phyloP scores from a whole-genome alignment of 2,113 vertebrate species.

The Peromyscus californicus region DNA sequence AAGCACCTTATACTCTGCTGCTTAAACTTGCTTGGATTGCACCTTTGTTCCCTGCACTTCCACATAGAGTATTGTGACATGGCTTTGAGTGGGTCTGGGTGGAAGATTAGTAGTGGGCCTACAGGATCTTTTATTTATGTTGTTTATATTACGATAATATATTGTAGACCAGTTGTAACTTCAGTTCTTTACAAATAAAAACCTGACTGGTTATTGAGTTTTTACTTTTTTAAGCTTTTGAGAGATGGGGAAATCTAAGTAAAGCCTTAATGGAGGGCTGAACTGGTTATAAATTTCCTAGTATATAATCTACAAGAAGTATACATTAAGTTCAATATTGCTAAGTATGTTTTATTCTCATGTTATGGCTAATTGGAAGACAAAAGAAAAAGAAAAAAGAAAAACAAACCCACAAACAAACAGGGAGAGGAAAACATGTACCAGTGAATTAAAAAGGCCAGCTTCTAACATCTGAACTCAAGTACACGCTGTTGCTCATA shows the following conservation, averaged over 20 bases:
- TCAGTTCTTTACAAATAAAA: conserved; percentile 91
- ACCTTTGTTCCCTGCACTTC: conserved; percentile 90
- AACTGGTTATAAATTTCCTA: conserved; percentile 37
- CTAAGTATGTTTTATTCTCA: conserved; percentile 9
- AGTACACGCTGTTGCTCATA: not conserved
- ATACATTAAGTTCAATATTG: conserved; percentile 20
- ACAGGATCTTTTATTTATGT: conserved; percentile 84
- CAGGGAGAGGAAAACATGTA: not conserved
- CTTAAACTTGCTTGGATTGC: conserved; percentile 91
- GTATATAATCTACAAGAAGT: conserved; percentile 35
- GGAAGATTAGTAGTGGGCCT: conserved; percentile 84
- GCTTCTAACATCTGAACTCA: not conserved
- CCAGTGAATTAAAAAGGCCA: not conserved
- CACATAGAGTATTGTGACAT: conserved; percentile 85
- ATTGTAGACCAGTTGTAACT: conserved; percentile 87
- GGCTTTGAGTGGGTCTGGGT: conserved; percentile 86
- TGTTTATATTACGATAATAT: conserved; percentile 88
- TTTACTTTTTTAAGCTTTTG: conserved; percentile 59
- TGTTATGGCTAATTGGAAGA: conserved; percentile 2
- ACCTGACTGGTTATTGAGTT: conserved; percentile 74
- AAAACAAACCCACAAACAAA: not conserved
- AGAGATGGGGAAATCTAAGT: not conserved
- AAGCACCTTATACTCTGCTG: conserved; percentile 92
- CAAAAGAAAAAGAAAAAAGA: not conserved
- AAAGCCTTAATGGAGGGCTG: not conserved